Evolutionary conservation across 2,113 vertebrate species (phyloP), one percentile per base, ranked within the genome.

Genomic region (Cynoglossus semilaevis): DNA sequence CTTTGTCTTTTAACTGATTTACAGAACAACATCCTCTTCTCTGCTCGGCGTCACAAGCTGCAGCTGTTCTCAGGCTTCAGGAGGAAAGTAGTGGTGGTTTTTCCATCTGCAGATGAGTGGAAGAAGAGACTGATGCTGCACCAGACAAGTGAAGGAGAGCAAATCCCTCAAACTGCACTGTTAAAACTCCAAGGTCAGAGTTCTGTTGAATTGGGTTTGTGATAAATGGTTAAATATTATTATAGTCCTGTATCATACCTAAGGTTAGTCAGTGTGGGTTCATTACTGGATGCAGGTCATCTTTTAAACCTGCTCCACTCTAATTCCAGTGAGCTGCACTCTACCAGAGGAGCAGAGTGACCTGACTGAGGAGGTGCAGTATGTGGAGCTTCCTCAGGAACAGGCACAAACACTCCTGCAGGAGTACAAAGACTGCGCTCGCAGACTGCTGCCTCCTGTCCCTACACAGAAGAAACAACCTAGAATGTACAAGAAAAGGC

Each of bases 101-200:
- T 94, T 34, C 94, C 94, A 8, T 81, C 79, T 0, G 91, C 88
- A 1, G 88, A 91, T 1, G 91, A 93, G 55, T 96, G 94, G 94
- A 91, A 83, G 74, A 91, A 88, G 18, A 89, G 93, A 46, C 83
- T 94, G 71, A 83, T 64, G 8, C 67, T 83, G 58, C 88, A 90
- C 5, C 88, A 87, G 67, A 74, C 76, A 36, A 84, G 74, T 0
- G 88, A 92, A 2, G 82, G 85, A 6, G 91, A 91, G 40, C 83
- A 89, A 12, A 88, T 96, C 63, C 92, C 94, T 2, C 90, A 94
- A 51, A 92, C 88, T 0, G 90, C 91, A 14, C 91, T 96, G 64
- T 89, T 95, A 44, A 94, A 96, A 78, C 91, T 93, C 78, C 94
- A 94, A 94, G 94, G 95, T 96, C 38, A 52, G 70, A 55, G 62